phyloP scores from a whole-genome alignment of 2,113 vertebrate genomes.

The Oxygymnocypris stewartii region DNA sequence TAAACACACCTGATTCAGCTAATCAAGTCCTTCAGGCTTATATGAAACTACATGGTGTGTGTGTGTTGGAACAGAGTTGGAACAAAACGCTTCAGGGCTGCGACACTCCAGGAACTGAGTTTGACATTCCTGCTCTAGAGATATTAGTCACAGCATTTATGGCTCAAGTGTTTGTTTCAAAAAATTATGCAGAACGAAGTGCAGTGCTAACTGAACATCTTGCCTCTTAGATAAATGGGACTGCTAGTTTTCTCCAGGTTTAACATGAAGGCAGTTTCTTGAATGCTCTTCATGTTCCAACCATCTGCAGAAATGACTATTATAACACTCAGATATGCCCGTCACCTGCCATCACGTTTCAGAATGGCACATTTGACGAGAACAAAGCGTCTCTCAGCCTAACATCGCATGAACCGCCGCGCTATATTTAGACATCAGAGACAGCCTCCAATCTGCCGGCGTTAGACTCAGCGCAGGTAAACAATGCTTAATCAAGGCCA shows the following conservation, averaged over 20 bases:
- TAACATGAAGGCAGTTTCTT: background rate
- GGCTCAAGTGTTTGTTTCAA: background rate
- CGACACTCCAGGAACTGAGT: too few relatives aligned
- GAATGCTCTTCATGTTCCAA: background rate
- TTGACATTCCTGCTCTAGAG: background rate
- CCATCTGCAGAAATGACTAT: slow-evolving; percentile 9
- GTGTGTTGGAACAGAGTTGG: too few relatives aligned
- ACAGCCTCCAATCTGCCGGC: slow-evolving; percentile 18
- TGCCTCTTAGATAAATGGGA: background rate
- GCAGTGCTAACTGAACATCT: background rate
- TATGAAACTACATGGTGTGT: too few relatives aligned
- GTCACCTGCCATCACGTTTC: background rate
- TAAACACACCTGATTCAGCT: too few relatives aligned
- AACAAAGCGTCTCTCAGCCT: background rate
- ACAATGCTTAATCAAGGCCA: slow-evolving; percentile 41
- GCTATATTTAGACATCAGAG: slow-evolving; percentile 24
- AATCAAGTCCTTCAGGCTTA: too few relatives aligned
- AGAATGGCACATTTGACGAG: slow-evolving; percentile 21
- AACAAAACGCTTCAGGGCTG: too few relatives aligned
- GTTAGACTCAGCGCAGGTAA: slow-evolving; percentile 21
- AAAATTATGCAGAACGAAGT: background rate
- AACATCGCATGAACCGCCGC: background rate
- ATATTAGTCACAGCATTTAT: background rate
- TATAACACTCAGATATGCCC: background rate
- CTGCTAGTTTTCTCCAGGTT: background rate